Percentiles rank a stretch among this genome's conserved stretches.
These are phyloP conservation scores for Tarsius wallacei DNA, from an alignment of 2,797 vertebrate genomes.

Conservation along the genomic window DNA sequence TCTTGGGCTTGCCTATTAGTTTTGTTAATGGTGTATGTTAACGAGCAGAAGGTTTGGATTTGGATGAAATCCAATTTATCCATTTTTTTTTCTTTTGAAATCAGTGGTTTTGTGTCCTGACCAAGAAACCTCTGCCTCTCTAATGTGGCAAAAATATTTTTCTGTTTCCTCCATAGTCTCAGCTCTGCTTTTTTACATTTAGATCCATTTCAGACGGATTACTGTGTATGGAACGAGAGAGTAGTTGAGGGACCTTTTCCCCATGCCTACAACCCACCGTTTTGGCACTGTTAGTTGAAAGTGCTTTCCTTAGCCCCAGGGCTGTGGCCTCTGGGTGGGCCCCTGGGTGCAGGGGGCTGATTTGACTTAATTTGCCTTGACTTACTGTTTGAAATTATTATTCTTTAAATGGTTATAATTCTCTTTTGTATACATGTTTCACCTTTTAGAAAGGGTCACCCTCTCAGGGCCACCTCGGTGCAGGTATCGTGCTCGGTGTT, in stretches of 20 bases:
- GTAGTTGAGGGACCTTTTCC: background rate
- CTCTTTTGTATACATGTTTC: background rate
- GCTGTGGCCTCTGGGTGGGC: no score
- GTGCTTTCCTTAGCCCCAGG: background rate
- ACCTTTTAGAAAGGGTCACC: background rate
- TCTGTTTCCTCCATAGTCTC: background rate
- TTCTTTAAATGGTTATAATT: background rate
- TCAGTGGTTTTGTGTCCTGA: background rate
- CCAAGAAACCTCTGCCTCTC: background rate
- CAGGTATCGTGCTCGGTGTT: background rate
- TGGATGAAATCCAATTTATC: background rate
- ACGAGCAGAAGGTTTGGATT: background rate
- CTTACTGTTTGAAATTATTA: background rate
- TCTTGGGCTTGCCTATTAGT: background rate
- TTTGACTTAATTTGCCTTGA: background rate
- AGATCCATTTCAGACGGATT: background rate
- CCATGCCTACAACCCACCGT: background rate
- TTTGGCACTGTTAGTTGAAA: background rate
- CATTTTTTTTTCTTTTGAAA: background rate
- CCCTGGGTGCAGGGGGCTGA: background rate
- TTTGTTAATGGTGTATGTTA: conserved; percentile 19
- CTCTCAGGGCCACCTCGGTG: background rate
- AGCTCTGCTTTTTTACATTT: background rate
- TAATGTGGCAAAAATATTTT: background rate
- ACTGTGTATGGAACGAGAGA: background rate